These are phyloP conservation scores for Phalacrocorax aristotelis DNA, from an alignment of 2,113 vertebrate genomes.

Conservation along the genomic window DNA sequence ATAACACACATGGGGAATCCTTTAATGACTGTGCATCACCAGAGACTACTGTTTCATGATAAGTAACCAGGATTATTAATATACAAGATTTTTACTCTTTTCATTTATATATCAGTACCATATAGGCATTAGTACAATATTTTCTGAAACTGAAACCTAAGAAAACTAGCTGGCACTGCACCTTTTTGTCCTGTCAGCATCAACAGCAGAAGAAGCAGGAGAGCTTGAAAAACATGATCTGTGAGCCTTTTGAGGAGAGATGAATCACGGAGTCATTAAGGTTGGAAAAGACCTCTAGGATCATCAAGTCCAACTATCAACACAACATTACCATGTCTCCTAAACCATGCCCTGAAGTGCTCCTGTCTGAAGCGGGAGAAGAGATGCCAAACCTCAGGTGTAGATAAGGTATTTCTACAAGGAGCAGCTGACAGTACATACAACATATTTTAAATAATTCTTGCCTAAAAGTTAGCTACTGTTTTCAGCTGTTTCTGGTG, in stretches of 20 bases:
- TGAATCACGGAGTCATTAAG: neutral
- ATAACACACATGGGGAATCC: neutral
- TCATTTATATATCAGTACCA: neutral
- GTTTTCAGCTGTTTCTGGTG: neutral
- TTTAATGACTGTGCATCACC: neutral
- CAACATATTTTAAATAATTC: neutral
- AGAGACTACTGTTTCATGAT: neutral
- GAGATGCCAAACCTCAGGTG: neutral
- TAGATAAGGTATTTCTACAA: neutral
- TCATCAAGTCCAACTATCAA: too few species aligned
- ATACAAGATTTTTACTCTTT: neutral
- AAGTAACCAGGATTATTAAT: neutral
- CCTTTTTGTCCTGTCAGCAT: neutral
- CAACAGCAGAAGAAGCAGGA: neutral
- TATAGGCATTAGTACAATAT: neutral
- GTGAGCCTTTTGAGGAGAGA: neutral
- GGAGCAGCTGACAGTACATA: neutral
- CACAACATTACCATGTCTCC: too few species aligned
- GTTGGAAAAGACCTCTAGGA: too few species aligned
- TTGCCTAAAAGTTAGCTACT: neutral
- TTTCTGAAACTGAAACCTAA: neutral
- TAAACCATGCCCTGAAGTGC: too few species aligned
- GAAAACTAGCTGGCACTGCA: neutral
- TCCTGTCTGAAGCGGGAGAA: neutral
- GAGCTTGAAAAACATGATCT: neutral